A percentile compares a stretch with the other conserved stretches of the same genome.
These are phyloP conservation scores for Origma solitaria DNA, from an alignment of 2,113 vertebrate species.

Conservation along the genomic window DNA sequence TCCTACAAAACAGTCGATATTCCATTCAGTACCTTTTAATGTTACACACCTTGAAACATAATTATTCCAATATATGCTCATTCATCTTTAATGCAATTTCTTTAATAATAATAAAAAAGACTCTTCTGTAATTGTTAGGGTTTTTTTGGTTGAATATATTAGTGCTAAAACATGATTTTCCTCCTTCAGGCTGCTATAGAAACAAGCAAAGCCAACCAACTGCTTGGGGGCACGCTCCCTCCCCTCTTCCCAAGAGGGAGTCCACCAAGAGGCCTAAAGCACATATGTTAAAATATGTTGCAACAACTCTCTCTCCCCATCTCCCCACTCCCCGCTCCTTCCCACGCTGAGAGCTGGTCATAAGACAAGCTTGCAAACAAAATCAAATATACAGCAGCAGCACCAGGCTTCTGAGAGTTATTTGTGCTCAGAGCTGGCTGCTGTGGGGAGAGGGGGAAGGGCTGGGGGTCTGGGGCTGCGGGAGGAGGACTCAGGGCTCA, in stretches of 20 bases:
- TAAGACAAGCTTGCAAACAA: slow-evolving; percentile 67
- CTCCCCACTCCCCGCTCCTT: slow-evolving; percentile 29
- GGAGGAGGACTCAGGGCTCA: slow-evolving; percentile 22
- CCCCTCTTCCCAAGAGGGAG: slow-evolving; percentile 24
- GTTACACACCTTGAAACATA: slow-evolving; percentile 76
- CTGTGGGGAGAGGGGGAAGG: neutral
- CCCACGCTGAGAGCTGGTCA: slow-evolving; percentile 66
- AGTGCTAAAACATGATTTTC: slow-evolving; percentile 66
- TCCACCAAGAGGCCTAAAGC: slow-evolving; percentile 50
- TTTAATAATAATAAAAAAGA: slow-evolving; percentile 66
- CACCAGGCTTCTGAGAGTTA: slow-evolving; percentile 21
- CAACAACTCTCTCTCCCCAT: slow-evolving; percentile 17
- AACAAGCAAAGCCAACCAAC: slow-evolving; percentile 67
- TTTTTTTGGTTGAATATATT: slow-evolving; percentile 50
- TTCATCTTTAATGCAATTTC: slow-evolving; percentile 80
- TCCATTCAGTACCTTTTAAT: slow-evolving; percentile 79
- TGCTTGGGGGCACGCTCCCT: slow-evolving; percentile 41
- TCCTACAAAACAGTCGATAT: slow-evolving; percentile 78
- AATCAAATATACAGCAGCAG: slow-evolving; percentile 65
- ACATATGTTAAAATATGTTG: slow-evolving; percentile 44
- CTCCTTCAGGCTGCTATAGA: slow-evolving; percentile 64
- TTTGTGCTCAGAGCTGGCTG: neutral
- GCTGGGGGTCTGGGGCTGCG: neutral
- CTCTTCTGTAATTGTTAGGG: slow-evolving; percentile 66
- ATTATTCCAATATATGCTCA: slow-evolving; percentile 76